These are phyloP conservation scores for Albula glossodonta DNA, from an alignment of 2,113 vertebrate genomes.

Conservation along the genomic window DNA sequence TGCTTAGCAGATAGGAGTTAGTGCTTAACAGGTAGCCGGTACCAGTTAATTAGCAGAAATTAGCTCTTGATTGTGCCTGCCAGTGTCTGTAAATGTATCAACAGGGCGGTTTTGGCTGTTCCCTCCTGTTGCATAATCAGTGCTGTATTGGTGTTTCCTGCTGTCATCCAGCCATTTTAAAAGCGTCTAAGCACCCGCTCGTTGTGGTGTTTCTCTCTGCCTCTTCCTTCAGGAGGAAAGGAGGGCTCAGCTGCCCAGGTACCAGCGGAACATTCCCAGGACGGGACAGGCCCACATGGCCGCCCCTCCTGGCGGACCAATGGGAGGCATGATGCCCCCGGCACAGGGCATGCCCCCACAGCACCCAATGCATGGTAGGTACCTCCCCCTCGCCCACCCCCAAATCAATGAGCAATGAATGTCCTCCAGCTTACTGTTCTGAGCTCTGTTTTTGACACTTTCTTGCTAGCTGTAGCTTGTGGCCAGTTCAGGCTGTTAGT, in stretches of 20 bases:
- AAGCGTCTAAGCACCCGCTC: slow-evolving; percentile 12
- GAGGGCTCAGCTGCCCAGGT: slow-evolving; percentile 91
- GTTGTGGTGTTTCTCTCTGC: slow-evolving; percentile 41
- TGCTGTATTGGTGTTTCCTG: background rate
- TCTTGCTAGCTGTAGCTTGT: background rate
- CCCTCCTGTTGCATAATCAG: background rate
- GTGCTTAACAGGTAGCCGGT: too few species aligned
- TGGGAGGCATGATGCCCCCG: slow-evolving; percentile 86
- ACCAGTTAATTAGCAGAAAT: too few species aligned
- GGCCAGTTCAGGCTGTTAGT: background rate
- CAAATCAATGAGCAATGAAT: background rate
- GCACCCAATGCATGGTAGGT: slow-evolving; percentile 74
- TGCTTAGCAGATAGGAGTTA: background rate
- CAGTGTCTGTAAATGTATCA: slow-evolving; percentile 10
- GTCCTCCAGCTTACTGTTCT: background rate
- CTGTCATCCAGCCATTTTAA: background rate
- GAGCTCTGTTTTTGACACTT: too few species aligned
- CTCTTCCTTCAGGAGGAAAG: slow-evolving; percentile 83
- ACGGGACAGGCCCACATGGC: slow-evolving; percentile 83
- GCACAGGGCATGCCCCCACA: slow-evolving; percentile 82
- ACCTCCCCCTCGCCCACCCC: background rate
- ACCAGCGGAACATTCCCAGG: slow-evolving; percentile 89
- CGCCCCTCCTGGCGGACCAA: slow-evolving; percentile 82
- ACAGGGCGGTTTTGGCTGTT: background rate
- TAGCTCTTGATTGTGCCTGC: background rate